Percentiles rank a stretch among this genome's conserved stretches.
phyloP scores from a whole-genome alignment of 2,888 invertebrate genomes.

The Dryobotodes eremita region DNA sequence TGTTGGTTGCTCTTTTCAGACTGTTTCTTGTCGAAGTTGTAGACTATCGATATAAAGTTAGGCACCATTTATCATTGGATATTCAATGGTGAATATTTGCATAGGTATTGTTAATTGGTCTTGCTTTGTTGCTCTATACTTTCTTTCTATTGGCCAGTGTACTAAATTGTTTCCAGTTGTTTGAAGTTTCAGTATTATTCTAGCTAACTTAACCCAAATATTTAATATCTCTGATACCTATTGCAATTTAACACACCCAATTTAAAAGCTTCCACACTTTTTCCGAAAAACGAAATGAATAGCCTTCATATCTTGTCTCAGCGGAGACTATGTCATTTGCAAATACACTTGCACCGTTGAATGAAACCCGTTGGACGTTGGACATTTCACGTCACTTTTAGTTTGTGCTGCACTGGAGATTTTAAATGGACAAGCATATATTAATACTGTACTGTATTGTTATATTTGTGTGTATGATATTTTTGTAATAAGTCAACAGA shows the following conservation, averaged over 20 bases:
- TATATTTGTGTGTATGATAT: conserved; percentile 8
- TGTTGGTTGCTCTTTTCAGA: neutral
- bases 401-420: conserved; percentile 40
- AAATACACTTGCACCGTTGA: conserved; percentile 49
- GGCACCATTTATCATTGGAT: neutral
- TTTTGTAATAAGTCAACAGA: neutral
- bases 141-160: too few species aligned
- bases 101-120: neutral
- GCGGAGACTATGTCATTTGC: conserved; percentile 11
- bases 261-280: neutral
- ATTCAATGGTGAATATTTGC: neutral
- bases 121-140: neutral
- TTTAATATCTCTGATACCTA: neutral
- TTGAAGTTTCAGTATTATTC: too few species aligned
- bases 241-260: neutral
- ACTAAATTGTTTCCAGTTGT: neutral
- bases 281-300: conserved; percentile 23
- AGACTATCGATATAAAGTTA: neutral
- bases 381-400: conserved; percentile 48
- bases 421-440: conserved; percentile 38
- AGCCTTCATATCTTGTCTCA: conserved; percentile 21
- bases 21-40: neutral
- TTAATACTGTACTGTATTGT: conserved; percentile 4
- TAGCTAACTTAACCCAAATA: neutral
- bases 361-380: conserved; percentile 43